Conservation (phyloP, 92 coral and sea anemone species). For the Porites rus region DNA sequence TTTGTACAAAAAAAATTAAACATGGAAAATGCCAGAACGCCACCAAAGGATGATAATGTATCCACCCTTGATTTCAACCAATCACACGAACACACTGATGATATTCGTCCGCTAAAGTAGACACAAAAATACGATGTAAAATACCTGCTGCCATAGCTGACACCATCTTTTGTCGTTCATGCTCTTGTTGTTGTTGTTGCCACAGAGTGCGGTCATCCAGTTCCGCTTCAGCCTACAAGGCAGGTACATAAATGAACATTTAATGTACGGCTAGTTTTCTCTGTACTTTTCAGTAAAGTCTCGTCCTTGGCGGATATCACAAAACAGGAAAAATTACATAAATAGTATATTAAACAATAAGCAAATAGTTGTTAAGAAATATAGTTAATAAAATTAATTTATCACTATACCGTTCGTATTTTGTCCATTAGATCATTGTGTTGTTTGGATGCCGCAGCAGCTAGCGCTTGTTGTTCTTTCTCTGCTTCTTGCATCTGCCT, state of each 20-base stretch:
- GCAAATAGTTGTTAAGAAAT: too few relatives aligned
- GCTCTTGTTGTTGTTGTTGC: conserved; percentile 89
- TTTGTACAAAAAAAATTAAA: too few relatives aligned
- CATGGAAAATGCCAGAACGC: too few relatives aligned
- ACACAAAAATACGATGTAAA: background rate
- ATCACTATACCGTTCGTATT: conserved; percentile 65
- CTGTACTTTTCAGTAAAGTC: background rate
- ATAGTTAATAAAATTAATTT: too few relatives aligned
- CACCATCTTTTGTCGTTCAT: conserved; percentile 73
- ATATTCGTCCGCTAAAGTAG: too few relatives aligned
- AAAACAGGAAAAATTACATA: too few relatives aligned
- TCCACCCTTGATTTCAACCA: too few relatives aligned
- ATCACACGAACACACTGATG: too few relatives aligned
- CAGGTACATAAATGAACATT: too few relatives aligned
- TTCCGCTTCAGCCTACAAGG: conserved; percentile 84
- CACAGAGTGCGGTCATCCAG: conserved; percentile 83
- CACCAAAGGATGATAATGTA: too few relatives aligned
- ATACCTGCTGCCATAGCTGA: conserved; percentile 90
- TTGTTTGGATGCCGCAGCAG: conserved; percentile 66
- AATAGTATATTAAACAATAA: too few relatives aligned
- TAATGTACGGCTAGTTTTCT: background rate
- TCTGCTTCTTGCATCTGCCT: conserved; percentile 75
- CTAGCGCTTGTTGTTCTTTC: conserved; percentile 68
- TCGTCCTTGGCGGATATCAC: too few relatives aligned
- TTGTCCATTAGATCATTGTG: conserved; percentile 73